phyloP scores from a whole-genome alignment of 2,888 invertebrate genomes.

The Tenthredo notha region DNA sequence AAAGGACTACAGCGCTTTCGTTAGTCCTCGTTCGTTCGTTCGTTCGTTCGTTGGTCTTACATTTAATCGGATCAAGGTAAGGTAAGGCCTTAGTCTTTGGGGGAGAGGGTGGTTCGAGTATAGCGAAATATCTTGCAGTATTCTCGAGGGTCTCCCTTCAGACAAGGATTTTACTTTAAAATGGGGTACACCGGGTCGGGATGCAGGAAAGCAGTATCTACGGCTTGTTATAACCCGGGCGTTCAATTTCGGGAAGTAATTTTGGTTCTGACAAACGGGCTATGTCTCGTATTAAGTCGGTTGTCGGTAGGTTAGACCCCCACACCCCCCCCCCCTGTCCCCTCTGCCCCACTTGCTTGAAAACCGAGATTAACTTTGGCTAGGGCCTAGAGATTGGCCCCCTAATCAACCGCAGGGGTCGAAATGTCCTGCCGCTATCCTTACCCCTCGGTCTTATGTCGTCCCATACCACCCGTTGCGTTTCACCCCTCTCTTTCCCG shows the following conservation, averaged over 20 bases:
- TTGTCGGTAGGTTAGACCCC: constrained; percentile 55
- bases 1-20: constrained; percentile 3
- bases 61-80: constrained; percentile 69
- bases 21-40: neutral
- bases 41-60: constrained; percentile 40
- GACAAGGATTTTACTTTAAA: constrained; percentile 70
- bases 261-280: constrained; percentile 66
- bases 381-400: constrained; percentile 47
- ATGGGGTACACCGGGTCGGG: constrained; percentile 57
- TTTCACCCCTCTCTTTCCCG: neutral
- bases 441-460: neutral
- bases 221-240: constrained; percentile 61
- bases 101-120: neutral
- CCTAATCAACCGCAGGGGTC: constrained; percentile 49
- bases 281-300: constrained; percentile 58
- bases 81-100: constrained; percentile 53
- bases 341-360: too few species aligned
- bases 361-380: constrained; percentile 36
- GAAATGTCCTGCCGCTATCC: constrained; percentile 2
- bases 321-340: neutral
- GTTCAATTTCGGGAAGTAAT: constrained; percentile 70
- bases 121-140: constrained; percentile 3
- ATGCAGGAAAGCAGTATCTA: constrained; percentile 46
- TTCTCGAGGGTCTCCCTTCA: constrained; percentile 46
- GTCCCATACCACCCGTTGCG: neutral